Percentiles rank a stretch among this genome's conserved stretches.
phyloP scores from a whole-genome alignment of 2,888 invertebrate species.

The Dicycla oo region DNA sequence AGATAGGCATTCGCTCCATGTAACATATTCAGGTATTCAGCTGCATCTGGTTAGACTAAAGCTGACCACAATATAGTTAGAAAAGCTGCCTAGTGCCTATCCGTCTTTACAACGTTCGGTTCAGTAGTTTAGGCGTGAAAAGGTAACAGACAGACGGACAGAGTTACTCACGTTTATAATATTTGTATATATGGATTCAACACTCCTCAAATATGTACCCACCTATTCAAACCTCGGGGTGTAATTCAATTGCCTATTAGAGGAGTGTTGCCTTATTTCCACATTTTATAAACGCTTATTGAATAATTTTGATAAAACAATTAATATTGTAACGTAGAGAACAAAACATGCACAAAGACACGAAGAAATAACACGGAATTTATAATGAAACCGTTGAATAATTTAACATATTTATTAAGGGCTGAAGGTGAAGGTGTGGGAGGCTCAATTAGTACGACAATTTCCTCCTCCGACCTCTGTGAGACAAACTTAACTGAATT shows the following conservation, averaged over 20 bases:
- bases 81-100: too few relatives aligned
- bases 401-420: constrained; percentile 53
- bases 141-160: background rate
- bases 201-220: background rate
- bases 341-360: background rate
- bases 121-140: background rate
- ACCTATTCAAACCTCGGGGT: background rate
- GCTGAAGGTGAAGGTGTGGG: constrained; percentile 11
- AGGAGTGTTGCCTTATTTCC: background rate
- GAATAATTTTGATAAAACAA: background rate
- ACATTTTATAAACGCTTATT: background rate
- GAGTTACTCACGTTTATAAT: too few relatives aligned
- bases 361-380: constrained; percentile 18
- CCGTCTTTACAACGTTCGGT: too few relatives aligned
- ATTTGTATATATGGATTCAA: background rate
- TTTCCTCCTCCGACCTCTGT: constrained; percentile 4
- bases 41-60: background rate
- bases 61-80: too few relatives aligned
- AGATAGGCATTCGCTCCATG: background rate
- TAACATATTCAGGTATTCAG: background rate
- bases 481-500: constrained; percentile 31
- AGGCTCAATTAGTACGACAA: constrained; percentile 39
- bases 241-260: background rate
- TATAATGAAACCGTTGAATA: constrained; percentile 51
- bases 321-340: background rate